Percentiles rank a stretch among this genome's conserved stretches.
These are phyloP conservation scores for Pantherophis vulpinus DNA, from an alignment of 2,797 vertebrate species.

Conservation along the genomic window DNA sequence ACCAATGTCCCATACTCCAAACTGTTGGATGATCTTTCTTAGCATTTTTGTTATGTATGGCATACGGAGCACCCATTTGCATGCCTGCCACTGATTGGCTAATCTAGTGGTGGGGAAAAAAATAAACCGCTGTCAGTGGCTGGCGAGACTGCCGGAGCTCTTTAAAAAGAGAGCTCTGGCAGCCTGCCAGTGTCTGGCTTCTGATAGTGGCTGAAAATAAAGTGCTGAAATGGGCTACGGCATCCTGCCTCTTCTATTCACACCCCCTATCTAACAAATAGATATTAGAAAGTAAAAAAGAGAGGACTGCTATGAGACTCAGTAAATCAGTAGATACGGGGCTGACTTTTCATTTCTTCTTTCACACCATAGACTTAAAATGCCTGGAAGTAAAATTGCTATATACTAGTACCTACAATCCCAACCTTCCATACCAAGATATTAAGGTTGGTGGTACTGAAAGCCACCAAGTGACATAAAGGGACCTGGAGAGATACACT, in stretches of 20 bases:
- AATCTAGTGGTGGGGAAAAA: too few relatives aligned
- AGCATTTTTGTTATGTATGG: neutral
- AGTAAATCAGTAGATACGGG: neutral
- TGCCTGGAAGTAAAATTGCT: neutral
- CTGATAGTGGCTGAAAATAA: too few relatives aligned
- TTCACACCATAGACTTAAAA: neutral
- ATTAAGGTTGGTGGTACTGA: neutral
- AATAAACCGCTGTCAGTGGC: too few relatives aligned
- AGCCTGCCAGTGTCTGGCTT: too few relatives aligned
- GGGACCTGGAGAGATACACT: neutral
- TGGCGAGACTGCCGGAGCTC: too few relatives aligned
- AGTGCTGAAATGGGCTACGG: too few relatives aligned
- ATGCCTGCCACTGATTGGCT: too few relatives aligned
- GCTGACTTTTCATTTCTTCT: neutral
- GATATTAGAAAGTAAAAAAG: neutral
- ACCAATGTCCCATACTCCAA: neutral
- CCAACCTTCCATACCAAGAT: neutral
- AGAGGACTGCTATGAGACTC: neutral
- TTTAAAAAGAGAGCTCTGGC: too few relatives aligned
- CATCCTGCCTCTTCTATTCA: too few relatives aligned
- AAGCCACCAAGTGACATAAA: neutral
- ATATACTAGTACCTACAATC: neutral
- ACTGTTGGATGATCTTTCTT: neutral
- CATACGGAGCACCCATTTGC: too few relatives aligned
- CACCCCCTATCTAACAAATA: neutral